Evolutionary conservation across 2,888 invertebrate genomes (phyloP).

Genomic region (Xiphydria camelus): DNA sequence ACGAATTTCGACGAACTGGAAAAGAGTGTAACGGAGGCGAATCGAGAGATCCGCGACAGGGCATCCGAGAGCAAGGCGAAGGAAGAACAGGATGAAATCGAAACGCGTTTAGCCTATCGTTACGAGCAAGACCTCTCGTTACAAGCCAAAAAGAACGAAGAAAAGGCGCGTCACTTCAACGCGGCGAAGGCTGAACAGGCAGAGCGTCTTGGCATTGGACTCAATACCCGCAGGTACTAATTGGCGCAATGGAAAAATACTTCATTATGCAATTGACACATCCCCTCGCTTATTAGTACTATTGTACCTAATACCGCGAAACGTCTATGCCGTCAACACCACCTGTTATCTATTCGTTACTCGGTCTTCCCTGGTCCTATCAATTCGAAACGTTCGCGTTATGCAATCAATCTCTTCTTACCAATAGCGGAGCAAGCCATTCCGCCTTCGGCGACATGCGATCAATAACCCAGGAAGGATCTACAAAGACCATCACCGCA

Average conservation of each 20-base stretch:
- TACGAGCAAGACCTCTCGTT: conserved; percentile 69
- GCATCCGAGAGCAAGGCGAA: conserved; percentile 59
- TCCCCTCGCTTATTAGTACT: too few relatives aligned
- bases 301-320: too few relatives aligned
- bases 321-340: too few relatives aligned
- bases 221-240: conserved; percentile 63
- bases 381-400: too few relatives aligned
- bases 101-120: conserved; percentile 71
- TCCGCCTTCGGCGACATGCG: conserved; percentile 91
- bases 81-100: conserved; percentile 72
- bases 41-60: conserved; percentile 46
- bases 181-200: conserved; percentile 84
- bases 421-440: conserved; percentile 75
- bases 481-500: conserved; percentile 50
- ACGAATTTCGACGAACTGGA: conserved; percentile 95
- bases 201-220: conserved; percentile 94
- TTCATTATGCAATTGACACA: too few relatives aligned
- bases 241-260: conserved; percentile 22
- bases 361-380: too few relatives aligned
- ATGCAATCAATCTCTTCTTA: too few relatives aligned
- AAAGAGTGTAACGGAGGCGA: conserved; percentile 79
- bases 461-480: conserved; percentile 80
- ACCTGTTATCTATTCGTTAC: too few relatives aligned
- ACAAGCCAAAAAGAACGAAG: conserved; percentile 72
- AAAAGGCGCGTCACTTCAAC: conserved; percentile 72